Conservation (phyloP, 2,797 vertebrate genomes). For the Cossypha caffra region DNA sequence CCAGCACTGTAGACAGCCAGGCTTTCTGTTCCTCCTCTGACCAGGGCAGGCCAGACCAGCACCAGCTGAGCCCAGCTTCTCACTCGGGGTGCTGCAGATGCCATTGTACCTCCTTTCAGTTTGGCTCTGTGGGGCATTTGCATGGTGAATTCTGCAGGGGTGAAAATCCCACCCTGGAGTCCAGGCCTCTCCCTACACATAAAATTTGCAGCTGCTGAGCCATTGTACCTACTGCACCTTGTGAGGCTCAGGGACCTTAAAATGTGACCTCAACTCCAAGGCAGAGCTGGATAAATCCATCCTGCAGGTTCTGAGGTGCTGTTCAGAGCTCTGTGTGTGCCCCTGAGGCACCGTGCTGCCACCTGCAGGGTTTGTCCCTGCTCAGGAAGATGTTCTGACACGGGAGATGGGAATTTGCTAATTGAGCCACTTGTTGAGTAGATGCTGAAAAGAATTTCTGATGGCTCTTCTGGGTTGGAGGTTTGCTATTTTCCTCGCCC, state of each 20-base stretch:
- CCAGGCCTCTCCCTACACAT: background rate
- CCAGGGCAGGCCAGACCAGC: conserved; percentile 32
- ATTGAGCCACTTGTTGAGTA: background rate
- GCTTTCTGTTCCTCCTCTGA: conserved; percentile 37
- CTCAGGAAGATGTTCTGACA: background rate
- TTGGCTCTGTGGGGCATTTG: background rate
- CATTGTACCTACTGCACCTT: background rate
- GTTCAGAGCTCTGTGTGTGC: background rate
- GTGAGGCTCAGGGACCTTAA: background rate
- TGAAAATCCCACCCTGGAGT: background rate
- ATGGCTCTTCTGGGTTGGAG: background rate
- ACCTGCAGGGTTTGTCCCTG: background rate
- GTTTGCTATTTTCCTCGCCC: rapidly evolving
- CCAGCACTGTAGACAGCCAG: background rate
- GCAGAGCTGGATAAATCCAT: background rate
- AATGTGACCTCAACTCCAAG: background rate
- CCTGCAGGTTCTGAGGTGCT: background rate
- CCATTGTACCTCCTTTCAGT: background rate
- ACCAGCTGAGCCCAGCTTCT: conserved; percentile 2
- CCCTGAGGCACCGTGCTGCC: background rate
- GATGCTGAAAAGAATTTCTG: background rate
- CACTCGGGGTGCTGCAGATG: background rate
- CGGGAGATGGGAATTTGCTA: background rate
- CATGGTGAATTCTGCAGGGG: background rate
- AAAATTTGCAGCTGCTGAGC: background rate